Base-by-base conservation (phyloP, 1,140 invertebrate genomes). In the Stegodyphus dumicola region DNA sequence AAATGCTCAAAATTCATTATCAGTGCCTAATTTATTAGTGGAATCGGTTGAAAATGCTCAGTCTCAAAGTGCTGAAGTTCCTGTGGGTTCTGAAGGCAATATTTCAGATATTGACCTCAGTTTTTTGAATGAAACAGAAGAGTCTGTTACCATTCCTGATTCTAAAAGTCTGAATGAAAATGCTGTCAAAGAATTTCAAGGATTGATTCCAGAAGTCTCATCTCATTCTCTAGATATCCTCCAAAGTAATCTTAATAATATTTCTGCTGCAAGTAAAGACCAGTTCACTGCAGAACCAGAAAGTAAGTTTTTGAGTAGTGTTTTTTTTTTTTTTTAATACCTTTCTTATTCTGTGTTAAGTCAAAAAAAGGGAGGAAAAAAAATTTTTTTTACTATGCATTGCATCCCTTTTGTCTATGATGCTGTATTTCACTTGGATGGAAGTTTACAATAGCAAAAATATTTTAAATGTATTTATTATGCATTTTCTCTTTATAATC, bases 91-190 rank as follows among this genome's bases (percentile, higher is more conserved):
- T 64, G 84, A 86, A 73, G 76, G 67, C 70, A 86, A 78, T 54
- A 86, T 86, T 5, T 64, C 84, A 9, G 84, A 86, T 15, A 60
- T 86, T 73, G 84, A 78, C 56, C 69, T 86, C 13, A 86, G 84
- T 64, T 86, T 86, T 13, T 86, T 86, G 51, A 77, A 77, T 77
- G 84, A 86, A 64, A 65, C 84, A 15, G 84, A 65, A 56, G 80
- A 83, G 9, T 56, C 66, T 6, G 67, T 56, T n/a, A 7, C 80
- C 9, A 56, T 53, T 6, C 51, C 81, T 18, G 33, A 48, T n/a
- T 51, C 70, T 18, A 76, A 85, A 49, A 60, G 5, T 48, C 54
- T 85, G 49, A 76, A 69, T 76, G 74, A 85, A 9, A 18, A 64
- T 17, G 11, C 48, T 49, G 13, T 56, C 13, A 77, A 85, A 54